Base-by-base conservation (phyloP, 1,140 invertebrate genomes). In the Neodiprion lecontei region DNA sequence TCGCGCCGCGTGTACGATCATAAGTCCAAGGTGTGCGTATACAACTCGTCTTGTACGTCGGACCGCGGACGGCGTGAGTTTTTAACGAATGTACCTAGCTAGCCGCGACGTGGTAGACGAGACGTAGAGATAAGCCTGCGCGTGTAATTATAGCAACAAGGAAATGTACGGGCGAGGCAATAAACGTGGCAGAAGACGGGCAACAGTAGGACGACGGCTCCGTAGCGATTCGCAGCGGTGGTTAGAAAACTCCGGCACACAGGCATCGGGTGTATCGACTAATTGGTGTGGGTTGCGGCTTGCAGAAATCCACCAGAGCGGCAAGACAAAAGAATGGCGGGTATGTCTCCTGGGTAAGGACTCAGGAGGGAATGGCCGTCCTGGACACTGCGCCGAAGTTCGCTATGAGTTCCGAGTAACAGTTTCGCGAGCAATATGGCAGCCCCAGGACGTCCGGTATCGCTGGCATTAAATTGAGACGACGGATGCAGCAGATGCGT, bases 311-410 rank as follows among this genome's bases (percentile, higher is more conserved):
- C 76, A 80, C 17, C 77, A 75, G 77, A 83, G 79, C 77, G 80
- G 78, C 73, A 78, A 82, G 73, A 82, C 79, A 82, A 81, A 83
- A 78, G 78, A 81, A 79, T 82, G 74, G 74, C n/a, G 28, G 28
- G 28, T 40, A 40, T 40, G 28, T 40, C 28, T 40, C 28, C 28
- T 40, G 28, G 28, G 5, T 2, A 40, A 40, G 28, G 28, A 40
- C 11, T 9, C 53, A 61, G 53, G 53, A 61, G 28, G 28, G 28
- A 3, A 1, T 40, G 28, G 28, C 28, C 28, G 28, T 40, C 28
- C 28, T 40, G 28, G 28, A 40, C 28, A 5, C 28, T 3, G 0
- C 2, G 2, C 28, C 28, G 28, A 40, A 40, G 28, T 40, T 40
- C 5, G 28, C 28, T 40, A 40, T 5, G 5, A 40, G 28, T 1